These are phyloP conservation scores for Cebidichthys violaceus DNA, from an alignment of 2,113 vertebrate species.

Conservation along the genomic window DNA sequence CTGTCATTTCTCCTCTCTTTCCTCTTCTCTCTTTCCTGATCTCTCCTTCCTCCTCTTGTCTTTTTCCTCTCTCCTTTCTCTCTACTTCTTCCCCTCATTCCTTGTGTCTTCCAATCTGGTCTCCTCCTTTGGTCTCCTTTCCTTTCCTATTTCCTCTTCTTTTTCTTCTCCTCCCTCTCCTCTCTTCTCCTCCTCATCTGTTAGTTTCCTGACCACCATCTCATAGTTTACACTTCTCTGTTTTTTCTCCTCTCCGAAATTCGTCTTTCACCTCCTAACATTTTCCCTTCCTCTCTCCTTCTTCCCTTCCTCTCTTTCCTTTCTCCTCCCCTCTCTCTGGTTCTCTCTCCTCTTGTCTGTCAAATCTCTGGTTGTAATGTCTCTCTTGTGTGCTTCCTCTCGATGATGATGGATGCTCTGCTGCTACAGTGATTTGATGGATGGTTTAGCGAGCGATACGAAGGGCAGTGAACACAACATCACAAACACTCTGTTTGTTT, in stretches of 20 bases:
- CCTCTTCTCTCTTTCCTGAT: too few relatives aligned
- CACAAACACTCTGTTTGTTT: neutral
- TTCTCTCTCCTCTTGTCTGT: neutral
- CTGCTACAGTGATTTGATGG: slow-evolving; percentile 68
- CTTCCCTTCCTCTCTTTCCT: too few relatives aligned
- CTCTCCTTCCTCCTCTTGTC: too few relatives aligned
- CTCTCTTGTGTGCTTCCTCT: neutral
- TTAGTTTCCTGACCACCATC: too few relatives aligned
- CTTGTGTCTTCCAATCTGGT: neutral
- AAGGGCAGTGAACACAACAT: neutral
- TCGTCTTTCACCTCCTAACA: too few relatives aligned
- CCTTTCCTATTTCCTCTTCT: too few relatives aligned
- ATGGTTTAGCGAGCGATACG: slow-evolving; percentile 47
- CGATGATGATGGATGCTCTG: slow-evolving; percentile 71
- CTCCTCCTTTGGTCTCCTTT: neutral
- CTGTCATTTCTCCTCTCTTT: too few relatives aligned
- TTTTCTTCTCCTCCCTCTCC: neutral
- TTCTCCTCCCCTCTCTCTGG: too few relatives aligned
- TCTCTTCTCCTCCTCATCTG: neutral
- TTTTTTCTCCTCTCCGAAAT: neutral
- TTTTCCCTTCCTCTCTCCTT: too few relatives aligned
- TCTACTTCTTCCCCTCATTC: neutral
- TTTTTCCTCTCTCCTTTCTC: neutral
- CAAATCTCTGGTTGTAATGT: slow-evolving; percentile 4
- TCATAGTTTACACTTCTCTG: too few relatives aligned